Percentiles rank a stretch among this genome's conserved stretches.
Conservation (phyloP, 1,140 invertebrate genomes). For the Tetragnatha versicolor region DNA sequence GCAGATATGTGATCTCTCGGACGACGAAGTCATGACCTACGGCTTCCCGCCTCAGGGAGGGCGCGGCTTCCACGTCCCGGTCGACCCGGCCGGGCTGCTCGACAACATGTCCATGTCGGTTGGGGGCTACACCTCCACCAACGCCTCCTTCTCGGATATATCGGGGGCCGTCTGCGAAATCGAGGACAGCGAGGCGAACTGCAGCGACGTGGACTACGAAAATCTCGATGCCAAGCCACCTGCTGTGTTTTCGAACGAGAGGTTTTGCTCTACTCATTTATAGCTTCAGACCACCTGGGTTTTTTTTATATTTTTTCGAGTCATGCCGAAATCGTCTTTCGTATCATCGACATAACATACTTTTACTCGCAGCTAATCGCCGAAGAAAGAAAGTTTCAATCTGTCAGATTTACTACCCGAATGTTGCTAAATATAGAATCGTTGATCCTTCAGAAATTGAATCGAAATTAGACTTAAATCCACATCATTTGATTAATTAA, state of each 20-base stretch:
- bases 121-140: constrained; percentile 72
- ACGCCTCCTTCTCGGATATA: constrained; percentile 75
- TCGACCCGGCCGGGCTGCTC: constrained; percentile 62
- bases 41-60: constrained; percentile 57
- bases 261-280: constrained; percentile 54
- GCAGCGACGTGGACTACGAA: constrained; percentile 92
- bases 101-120: constrained; percentile 78
- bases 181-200: constrained; percentile 75
- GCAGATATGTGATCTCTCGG: constrained; percentile 57
- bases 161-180: constrained; percentile 88
- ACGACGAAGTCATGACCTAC: constrained; percentile 58
- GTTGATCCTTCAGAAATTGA: no score
- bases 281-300: no score
- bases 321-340: no score
- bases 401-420: no score
- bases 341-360: no score
- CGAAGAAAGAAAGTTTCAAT: no score
- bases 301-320: no score
- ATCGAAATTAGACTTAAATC: no score
- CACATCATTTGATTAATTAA: no score
- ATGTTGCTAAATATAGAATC: no score
- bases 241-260: constrained; percentile 31
- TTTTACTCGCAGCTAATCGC: no score
- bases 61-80: constrained; percentile 34
- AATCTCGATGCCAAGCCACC: constrained; percentile 21